Evolutionary conservation across 2,888 invertebrate genomes (phyloP).

Genomic region (Ferrisia virgata): DNA sequence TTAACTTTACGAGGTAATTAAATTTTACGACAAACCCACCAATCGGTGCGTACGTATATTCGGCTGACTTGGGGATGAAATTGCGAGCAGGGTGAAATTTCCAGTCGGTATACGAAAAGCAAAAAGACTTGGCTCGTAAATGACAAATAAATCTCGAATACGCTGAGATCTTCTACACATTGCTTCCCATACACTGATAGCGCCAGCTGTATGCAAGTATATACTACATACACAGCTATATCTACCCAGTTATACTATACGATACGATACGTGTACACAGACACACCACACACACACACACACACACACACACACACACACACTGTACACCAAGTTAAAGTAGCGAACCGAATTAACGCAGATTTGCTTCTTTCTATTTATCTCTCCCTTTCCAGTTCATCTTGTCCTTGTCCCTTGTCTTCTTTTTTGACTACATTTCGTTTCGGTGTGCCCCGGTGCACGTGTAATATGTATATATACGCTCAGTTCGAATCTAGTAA

Average conservation of each 20-base stretch:
- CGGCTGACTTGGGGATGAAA: neutral
- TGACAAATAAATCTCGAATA: slow-evolving; percentile 42
- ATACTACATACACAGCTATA: neutral
- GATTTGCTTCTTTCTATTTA: neutral
- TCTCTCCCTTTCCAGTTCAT: neutral
- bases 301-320: too few species aligned
- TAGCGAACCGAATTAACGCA: slow-evolving; percentile 31
- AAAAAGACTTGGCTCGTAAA: slow-evolving; percentile 40
- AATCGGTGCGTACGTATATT: slow-evolving; percentile 1
- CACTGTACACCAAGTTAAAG: too few species aligned
- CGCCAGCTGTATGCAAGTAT: neutral
- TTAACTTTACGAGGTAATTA: slow-evolving; percentile 44
- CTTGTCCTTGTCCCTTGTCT: neutral
- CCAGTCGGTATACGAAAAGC: neutral
- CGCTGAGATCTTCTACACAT: slow-evolving; percentile 16
- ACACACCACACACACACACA: too few species aligned
- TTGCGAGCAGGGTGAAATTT: neutral
- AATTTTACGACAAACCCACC: slow-evolving; percentile 40
- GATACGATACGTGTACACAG: too few species aligned
- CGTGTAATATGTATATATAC: neutral
- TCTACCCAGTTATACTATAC: too few species aligned
- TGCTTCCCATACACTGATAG: neutral
- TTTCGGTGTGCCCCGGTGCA: neutral
- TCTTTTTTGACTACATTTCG: neutral
- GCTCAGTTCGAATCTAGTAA: slow-evolving; percentile 11